A percentile compares a stretch with the other conserved stretches of the same genome.
Conservation (phyloP, 2,113 vertebrate species). For the Sturnus vulgaris region DNA sequence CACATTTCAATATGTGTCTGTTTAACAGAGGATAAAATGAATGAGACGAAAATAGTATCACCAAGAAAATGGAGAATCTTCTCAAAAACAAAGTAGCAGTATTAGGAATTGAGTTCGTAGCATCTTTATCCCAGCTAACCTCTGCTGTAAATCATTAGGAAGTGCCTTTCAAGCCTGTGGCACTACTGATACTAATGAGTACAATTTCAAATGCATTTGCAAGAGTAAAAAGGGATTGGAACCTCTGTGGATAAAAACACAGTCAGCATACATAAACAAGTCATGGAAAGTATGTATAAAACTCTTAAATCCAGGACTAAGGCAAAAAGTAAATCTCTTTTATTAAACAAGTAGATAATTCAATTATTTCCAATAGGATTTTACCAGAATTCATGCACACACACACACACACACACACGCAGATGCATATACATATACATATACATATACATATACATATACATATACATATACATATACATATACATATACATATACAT, state of each 20-base stretch:
- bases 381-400: not conserved
- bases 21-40: not conserved
- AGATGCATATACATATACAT: too few relatives aligned
- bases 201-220: not conserved
- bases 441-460: too few relatives aligned
- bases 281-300: not conserved
- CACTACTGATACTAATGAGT: not conserved
- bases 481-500: too few relatives aligned
- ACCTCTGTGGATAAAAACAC: not conserved
- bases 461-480: too few relatives aligned
- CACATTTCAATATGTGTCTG: not conserved
- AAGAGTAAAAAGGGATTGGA: not conserved
- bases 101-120: not conserved
- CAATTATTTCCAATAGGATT: not conserved
- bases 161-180: not conserved
- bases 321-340: not conserved
- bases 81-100: not conserved
- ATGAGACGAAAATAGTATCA: not conserved
- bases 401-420: too few relatives aligned
- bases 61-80: not conserved
- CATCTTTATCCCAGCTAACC: not conserved
- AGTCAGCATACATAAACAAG: not conserved
- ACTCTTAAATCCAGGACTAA: not conserved
- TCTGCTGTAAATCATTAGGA: not conserved
- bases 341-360: not conserved